Percentiles rank a stretch among this genome's conserved stretches.
These are phyloP conservation scores for Hippocampus barbouri DNA, from an alignment of 2,113 vertebrate species.

Conservation along the genomic window DNA sequence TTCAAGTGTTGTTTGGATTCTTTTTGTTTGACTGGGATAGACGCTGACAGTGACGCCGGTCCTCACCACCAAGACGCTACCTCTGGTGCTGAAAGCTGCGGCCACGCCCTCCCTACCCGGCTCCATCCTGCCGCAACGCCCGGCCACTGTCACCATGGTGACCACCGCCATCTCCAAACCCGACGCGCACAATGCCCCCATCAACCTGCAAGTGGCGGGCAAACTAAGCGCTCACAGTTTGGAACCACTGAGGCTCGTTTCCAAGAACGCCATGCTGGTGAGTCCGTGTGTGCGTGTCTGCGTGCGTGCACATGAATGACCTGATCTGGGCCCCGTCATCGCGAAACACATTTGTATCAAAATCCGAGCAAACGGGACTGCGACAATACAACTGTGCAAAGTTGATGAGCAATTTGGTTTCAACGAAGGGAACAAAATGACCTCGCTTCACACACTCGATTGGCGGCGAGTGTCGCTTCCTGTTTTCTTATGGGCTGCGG, in stretches of 20 bases:
- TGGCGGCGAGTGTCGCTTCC: background rate
- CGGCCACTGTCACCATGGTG: conserved; percentile 93
- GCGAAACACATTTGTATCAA: too few species aligned
- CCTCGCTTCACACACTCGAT: background rate
- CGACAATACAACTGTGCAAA: too few species aligned
- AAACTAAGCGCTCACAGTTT: conserved; percentile 86
- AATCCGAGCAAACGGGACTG: too few species aligned
- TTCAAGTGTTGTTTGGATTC: background rate
- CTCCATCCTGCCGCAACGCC: conserved; percentile 84
- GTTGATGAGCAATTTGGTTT: too few species aligned
- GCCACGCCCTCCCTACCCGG: conserved; percentile 81
- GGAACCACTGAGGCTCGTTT: conserved; percentile 88
- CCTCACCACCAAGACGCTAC: conserved; percentile 97
- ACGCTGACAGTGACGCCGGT: conserved; percentile 94
- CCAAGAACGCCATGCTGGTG: conserved; percentile 97
- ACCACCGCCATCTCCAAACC: conserved; percentile 92
- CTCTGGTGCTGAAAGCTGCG: conserved; percentile 98
- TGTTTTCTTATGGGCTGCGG: conserved; percentile 32
- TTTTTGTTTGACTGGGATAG: conserved; percentile 58
- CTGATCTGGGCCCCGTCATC: too few species aligned
- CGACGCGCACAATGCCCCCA: conserved; percentile 86
- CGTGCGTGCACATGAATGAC: too few species aligned
- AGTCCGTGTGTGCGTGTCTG: conserved; percentile 48
- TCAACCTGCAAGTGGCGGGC: conserved; percentile 95
- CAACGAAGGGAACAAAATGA: too few species aligned